These are phyloP conservation scores for Dipodomys ordii DNA, from an alignment of 2,113 vertebrate species.

Conservation along the genomic window DNA sequence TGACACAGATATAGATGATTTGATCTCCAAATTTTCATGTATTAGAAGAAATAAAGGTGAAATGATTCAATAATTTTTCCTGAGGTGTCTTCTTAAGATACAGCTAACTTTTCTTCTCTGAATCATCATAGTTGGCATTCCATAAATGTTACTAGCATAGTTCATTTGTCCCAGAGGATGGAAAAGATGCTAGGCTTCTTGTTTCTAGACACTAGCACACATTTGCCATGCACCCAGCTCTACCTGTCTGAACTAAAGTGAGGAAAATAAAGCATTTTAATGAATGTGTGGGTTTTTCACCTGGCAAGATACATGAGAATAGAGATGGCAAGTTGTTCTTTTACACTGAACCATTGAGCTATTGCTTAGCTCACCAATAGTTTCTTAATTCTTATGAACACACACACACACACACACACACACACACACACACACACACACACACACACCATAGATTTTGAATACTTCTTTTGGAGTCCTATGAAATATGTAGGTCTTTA, in stretches of 20 bases:
- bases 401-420: background rate
- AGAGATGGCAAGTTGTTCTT: background rate
- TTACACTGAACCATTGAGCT: background rate
- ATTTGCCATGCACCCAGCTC: background rate
- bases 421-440: background rate
- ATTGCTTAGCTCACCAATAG: background rate
- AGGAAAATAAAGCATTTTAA: background rate
- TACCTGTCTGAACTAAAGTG: background rate
- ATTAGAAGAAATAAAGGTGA: background rate
- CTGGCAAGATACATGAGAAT: background rate
- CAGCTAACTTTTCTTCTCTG: conserved; percentile 44
- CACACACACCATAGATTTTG: background rate
- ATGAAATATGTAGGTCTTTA: conserved; percentile 34
- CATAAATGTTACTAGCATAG: conserved; percentile 17
- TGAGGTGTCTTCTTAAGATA: conserved; percentile 28
- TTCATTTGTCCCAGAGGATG: conserved; percentile 25
- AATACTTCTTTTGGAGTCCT: background rate
- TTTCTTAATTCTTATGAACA: conserved; percentile 35
- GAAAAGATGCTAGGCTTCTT: conserved; percentile 38
- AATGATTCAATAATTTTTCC: background rate
- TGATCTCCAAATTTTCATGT: background rate
- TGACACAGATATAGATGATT: background rate
- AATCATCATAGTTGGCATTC: conserved; percentile 47
- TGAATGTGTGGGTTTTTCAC: background rate
- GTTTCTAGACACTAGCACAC: conserved; percentile 5